Evolutionary conservation across 1,140 invertebrate genomes (phyloP).

Genomic region (Pemphigus obesinymphae): DNA sequence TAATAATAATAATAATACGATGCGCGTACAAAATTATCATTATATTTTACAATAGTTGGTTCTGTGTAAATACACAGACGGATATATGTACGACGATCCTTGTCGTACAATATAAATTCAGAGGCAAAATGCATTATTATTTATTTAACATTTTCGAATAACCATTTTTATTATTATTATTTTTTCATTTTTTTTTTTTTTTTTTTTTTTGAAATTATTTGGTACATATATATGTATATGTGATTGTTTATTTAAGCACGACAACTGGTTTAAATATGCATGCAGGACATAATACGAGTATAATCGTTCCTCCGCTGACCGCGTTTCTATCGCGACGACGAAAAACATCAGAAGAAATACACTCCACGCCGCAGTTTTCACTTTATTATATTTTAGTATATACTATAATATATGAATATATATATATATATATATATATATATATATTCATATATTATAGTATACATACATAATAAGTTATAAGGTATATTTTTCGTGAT

Average conservation of each 20-base stretch:
- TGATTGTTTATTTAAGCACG: neutral
- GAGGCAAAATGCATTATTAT: slow-evolving; percentile 5
- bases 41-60: no score
- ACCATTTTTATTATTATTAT: neutral
- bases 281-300: no score
- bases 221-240: neutral
- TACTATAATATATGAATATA: no score
- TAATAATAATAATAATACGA: no score
- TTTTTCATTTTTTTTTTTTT: neutral
- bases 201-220: neutral
- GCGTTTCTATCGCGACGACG: neutral
- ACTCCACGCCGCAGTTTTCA: neutral
- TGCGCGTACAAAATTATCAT: no score
- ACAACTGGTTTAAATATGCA: slow-evolving; percentile 5
- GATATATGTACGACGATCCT: neutral
- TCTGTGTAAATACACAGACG: neutral
- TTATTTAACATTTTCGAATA: no score
- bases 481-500: no score
- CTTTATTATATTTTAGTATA: neutral
- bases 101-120: neutral
- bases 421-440: no score
- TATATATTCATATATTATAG: no score
- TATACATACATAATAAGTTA: no score
- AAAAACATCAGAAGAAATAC: neutral
- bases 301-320: neutral